Base-by-base conservation (phyloP, 2,888 invertebrate genomes). In the Spilosoma lubricipeda region DNA sequence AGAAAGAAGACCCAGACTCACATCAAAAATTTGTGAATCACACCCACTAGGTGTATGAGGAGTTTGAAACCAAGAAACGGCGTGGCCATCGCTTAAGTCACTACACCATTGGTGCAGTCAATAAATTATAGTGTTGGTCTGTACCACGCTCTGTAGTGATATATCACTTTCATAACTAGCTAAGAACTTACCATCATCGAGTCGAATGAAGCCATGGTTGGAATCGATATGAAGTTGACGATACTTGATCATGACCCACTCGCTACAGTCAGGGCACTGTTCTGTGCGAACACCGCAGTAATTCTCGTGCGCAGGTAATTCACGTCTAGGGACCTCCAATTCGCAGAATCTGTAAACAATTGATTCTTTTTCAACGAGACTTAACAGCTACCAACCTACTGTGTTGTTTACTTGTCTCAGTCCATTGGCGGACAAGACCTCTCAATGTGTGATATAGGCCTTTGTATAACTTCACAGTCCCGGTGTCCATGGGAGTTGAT, bases 251-350 rank as follows among this genome's bases (percentile, higher is more conserved):
- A 97, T 97, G 77, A 98, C 97, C 87, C 96, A 96, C 91, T 97
- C 97, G 45, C 95, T 96, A 91, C 98, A 98, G 63, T 96, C 97
- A 3, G 94, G 88, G 89, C 98, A 98, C 82, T 96, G 96, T 87
- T 98, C 95, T 0, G 97, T 98, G 80, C 97, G 96, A 69, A 96
- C 96, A 1, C 97, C 97, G 92, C 98, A 98, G 91, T 97, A 97
- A 73, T 96, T 96, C 88, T 97, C 96, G 90, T 98, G 98, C 0
- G 96, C 94, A 0, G 96, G 96, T 80, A 97, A 89, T 23, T 97
- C 96, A 74, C 94, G 90, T 1, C 97, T 96, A 0, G 96, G 96
- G 52, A 97, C 89, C 80, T 97, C 97, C 77, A 98, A 88, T 80
- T 97, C 97, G 89, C 98, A 98, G 90, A 82, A 94, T 79, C 94